Evolutionary conservation across 2,888 invertebrate genomes (phyloP).

Genomic region (Pantelozetes paolii): DNA sequence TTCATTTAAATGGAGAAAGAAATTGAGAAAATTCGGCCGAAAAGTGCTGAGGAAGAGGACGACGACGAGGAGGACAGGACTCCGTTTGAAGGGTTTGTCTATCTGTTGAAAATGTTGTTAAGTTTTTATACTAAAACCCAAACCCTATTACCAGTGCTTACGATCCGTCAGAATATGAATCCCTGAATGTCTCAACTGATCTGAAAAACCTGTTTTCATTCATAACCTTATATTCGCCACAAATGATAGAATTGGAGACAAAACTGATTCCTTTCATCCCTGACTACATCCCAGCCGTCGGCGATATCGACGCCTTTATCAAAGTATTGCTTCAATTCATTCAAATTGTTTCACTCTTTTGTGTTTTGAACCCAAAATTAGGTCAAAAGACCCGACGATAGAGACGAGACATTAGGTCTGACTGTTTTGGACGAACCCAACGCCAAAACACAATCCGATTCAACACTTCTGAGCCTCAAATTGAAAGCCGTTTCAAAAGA

Average conservation of each 20-base stretch:
- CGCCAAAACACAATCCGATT: constrained; percentile 81
- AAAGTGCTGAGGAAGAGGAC: constrained; percentile 37
- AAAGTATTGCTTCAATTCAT: constrained; percentile 61
- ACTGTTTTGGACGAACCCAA: constrained; percentile 90
- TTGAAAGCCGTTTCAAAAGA: constrained; percentile 69
- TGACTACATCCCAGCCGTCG: constrained; percentile 95
- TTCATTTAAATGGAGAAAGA: neutral
- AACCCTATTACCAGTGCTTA: constrained; percentile 56
- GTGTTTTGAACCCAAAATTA: constrained; percentile 43
- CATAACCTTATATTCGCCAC: constrained; percentile 87
- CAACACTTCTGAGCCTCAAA: constrained; percentile 86
- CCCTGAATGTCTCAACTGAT: constrained; percentile 73
- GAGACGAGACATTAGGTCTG: constrained; percentile 64
- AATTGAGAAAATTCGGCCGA: neutral
- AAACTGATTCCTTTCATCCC: constrained; percentile 90
- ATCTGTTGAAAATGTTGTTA: neutral
- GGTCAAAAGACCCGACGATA: constrained; percentile 66
- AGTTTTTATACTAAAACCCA: neutral
- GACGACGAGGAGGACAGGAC: constrained; percentile 47
- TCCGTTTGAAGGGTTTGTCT: constrained; percentile 44
- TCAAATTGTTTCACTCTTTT: neutral
- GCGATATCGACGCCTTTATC: constrained; percentile 96
- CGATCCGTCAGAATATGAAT: constrained; percentile 76
- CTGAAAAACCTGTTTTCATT: constrained; percentile 88
- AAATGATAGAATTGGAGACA: constrained; percentile 80